These are phyloP conservation scores for Rhagium mordax DNA, from an alignment of 2,888 invertebrate species.

Conservation along the genomic window DNA sequence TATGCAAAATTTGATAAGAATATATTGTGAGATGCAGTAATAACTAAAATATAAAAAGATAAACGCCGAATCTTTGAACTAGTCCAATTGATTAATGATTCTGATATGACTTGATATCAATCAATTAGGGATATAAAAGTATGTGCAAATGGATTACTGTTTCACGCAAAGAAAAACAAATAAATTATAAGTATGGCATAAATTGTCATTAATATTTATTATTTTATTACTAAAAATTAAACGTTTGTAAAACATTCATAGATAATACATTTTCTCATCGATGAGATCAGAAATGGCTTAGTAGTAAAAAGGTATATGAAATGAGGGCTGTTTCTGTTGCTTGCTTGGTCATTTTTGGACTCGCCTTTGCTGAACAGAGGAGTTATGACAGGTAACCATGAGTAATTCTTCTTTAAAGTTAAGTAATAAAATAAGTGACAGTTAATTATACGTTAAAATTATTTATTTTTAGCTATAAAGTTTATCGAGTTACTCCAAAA, in stretches of 20 bases:
- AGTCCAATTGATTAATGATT: too few species aligned
- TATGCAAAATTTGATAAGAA: too few species aligned
- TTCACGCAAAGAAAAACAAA: too few species aligned
- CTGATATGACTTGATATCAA: too few species aligned
- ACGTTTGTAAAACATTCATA: neutral
- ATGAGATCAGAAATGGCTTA: neutral
- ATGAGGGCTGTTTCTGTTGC: neutral
- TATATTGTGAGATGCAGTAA: too few species aligned
- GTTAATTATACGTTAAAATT: conserved; percentile 3
- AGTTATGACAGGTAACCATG: conserved; percentile 11
- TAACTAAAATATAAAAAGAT: too few species aligned
- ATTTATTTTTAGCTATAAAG: conserved; percentile 40
- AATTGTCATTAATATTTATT: neutral
- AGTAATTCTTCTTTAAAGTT: too few species aligned
- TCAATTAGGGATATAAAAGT: too few species aligned
- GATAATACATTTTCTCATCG: neutral
- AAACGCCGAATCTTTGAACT: too few species aligned
- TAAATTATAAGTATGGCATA: neutral
- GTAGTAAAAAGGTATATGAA: neutral
- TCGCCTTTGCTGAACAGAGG: neutral
- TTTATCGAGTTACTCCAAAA: conserved; percentile 42
- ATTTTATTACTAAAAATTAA: neutral
- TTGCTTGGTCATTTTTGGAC: neutral
- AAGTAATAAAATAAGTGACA: too few species aligned
- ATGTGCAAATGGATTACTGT: too few species aligned